A percentile compares a stretch with the other conserved stretches of the same genome.
Conservation (phyloP, 2,888 invertebrate genomes). For the Polydrusus cervinus region DNA sequence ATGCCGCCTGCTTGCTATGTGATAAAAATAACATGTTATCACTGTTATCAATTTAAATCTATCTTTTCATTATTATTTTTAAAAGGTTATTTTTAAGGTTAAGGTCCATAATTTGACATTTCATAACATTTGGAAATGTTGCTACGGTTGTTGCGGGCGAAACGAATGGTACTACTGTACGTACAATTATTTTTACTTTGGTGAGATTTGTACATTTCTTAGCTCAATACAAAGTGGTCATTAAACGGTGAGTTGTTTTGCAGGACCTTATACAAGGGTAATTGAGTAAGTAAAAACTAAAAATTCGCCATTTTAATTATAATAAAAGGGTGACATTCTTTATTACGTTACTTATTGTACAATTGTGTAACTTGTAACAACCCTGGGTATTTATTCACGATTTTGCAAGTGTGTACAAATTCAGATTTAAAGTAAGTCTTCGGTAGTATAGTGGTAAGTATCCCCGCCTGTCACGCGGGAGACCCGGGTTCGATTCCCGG, state of each 20-base stretch:
- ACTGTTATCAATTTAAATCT: slow-evolving; percentile 28
- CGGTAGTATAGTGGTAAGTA: slow-evolving; percentile 64
- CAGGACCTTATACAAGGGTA: no score
- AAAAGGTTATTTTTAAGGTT: slow-evolving; percentile 20
- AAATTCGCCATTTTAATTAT: no score
- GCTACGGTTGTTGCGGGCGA: neutral
- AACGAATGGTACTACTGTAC: neutral
- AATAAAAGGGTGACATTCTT: no score
- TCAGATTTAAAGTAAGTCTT: slow-evolving; percentile 52
- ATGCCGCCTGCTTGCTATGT: slow-evolving; percentile 12
- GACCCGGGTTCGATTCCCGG: slow-evolving; percentile 55
- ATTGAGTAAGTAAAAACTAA: no score
- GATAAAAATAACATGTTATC: slow-evolving; percentile 8
- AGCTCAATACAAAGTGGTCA: no score
- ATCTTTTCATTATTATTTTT: slow-evolving; percentile 8
- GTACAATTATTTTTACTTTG: neutral
- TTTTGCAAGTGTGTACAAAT: neutral
- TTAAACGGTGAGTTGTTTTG: no score
- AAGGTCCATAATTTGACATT: neutral
- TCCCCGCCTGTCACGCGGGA: slow-evolving; percentile 46
- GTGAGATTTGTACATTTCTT: neutral
- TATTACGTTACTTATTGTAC: neutral
- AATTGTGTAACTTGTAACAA: neutral
- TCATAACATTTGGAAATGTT: neutral
- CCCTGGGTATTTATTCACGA: neutral